Evolutionary conservation across 2,113 vertebrate genomes (phyloP), one percentile per base, ranked within the genome.

Genomic region (Tympanuchus pallidicinctus): DNA sequence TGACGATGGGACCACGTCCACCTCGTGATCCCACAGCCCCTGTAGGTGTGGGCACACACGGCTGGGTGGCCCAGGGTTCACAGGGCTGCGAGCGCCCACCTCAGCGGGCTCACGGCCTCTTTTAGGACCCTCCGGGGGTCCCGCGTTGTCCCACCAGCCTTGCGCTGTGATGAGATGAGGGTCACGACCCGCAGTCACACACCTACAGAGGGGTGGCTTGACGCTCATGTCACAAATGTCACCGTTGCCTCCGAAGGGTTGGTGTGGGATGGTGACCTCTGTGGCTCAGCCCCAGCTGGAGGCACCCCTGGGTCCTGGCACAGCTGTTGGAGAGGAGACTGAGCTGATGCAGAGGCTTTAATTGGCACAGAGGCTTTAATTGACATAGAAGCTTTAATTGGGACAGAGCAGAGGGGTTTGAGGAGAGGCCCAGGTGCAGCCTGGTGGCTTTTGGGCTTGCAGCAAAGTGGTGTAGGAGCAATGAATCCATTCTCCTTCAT

Each of bases 71-170:
- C 9, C 47, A 47, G 20, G 47, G 47, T 47, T 47, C 48, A 50
- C 19, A 50, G 12, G 24, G 24, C 24, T 50, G 12, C 30, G 14
- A 6, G 32, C 14, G 4, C 36, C 67, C 38, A 14, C 21, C 11
- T 12, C 18, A 3, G 4, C 11, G 15, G 34, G 60, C 22, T 61
- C 22, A 36, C 6, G 7, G 36, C n/a, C 19, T 43, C 30, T 43
- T 43, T 28, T 14, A 28, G 40, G 64, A 21, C 28, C 64, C 40
- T 20, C 28, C 7, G 22, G 56, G 64, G n/a, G n/a, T 8, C 2
- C 34, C 2, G 1, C 10, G 19, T 45, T 24, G 13, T 17, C 30
- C 40, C 4, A 0, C 13, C 50, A 27, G 12, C 43, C 45, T 40
- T 16, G 10, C 17, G 24, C n/a, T 1, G 0, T 18, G 8, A 36